These are phyloP conservation scores for Dryomyza anilis DNA, from an alignment of 2,888 invertebrate genomes.

Conservation along the genomic window DNA sequence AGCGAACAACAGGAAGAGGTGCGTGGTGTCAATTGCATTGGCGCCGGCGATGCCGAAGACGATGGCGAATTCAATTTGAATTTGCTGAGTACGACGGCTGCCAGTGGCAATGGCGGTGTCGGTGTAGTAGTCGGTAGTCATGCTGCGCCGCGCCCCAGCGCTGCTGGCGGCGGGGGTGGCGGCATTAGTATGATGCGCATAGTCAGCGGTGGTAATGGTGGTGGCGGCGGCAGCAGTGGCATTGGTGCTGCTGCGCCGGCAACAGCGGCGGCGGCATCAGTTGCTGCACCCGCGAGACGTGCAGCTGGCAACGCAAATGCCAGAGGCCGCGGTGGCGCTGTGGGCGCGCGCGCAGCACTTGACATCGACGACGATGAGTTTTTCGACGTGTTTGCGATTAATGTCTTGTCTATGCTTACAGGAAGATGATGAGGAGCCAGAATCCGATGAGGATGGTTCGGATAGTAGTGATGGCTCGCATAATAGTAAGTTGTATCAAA, in stretches of 20 bases:
- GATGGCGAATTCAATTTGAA: conserved; percentile 32
- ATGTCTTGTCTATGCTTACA: conserved; percentile 56
- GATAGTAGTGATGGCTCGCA: conserved; percentile 58
- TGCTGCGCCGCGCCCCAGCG: conserved; percentile 43
- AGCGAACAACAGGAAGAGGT: conserved; percentile 90
- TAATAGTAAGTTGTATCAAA: conserved; percentile 42
- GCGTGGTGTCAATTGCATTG: conserved; percentile 39
- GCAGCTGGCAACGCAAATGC: conserved; percentile 26
- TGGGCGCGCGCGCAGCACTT: conserved; percentile 35
- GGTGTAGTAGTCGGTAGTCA: conserved; percentile 36
- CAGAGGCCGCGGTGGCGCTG: conserved; percentile 33
- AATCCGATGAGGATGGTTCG: conserved; percentile 65
- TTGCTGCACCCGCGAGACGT: conserved; percentile 31
- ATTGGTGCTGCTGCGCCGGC: too few relatives aligned
- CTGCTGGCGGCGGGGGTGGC: conserved; percentile 40
- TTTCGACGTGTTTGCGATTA: conserved; percentile 40
- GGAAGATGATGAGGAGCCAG: conserved; percentile 71
- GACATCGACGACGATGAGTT: conserved; percentile 34
- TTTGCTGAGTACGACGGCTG: conserved; percentile 36
- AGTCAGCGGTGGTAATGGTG: conserved; percentile 26
- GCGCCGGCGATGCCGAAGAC: conserved; percentile 32
- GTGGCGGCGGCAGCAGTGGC: conserved; percentile 16
- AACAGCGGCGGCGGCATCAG: conserved; percentile 14
- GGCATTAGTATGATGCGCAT: conserved; percentile 29
- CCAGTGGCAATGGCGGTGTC: conserved; percentile 42